Conservation (phyloP, 2,113 vertebrate genomes). For the Lagopus leucura region DNA sequence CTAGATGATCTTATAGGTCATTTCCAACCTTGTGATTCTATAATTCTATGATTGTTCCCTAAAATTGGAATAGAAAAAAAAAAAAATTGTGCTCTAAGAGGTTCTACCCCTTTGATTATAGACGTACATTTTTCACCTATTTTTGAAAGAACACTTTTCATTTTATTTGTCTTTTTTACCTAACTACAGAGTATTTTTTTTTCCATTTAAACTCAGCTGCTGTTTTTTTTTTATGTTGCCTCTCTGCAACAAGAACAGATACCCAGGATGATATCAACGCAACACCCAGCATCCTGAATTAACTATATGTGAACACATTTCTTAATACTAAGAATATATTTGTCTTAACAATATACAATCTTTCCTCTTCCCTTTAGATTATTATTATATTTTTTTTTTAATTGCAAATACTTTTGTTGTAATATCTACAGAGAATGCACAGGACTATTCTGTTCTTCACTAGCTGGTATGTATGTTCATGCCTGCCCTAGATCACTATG, state of each 20-base stretch:
- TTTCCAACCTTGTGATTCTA: too few relatives aligned
- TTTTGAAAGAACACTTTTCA: neutral
- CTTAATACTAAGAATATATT: neutral
- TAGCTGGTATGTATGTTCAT: neutral
- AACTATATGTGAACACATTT: neutral
- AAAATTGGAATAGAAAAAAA: neutral
- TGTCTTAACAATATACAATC: accelerated
- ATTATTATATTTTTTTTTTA: too few relatives aligned
- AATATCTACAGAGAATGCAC: neutral
- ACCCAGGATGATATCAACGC: neutral
- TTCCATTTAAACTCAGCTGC: neutral
- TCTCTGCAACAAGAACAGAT: neutral
- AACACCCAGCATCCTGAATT: neutral
- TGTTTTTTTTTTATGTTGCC: neutral
- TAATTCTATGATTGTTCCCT: neutral
- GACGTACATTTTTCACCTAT: neutral
- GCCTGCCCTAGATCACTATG: neutral
- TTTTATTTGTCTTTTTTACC: neutral
- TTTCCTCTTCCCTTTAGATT: neutral
- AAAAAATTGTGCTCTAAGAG: neutral
- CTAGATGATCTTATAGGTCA: too few relatives aligned
- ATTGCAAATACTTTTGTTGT: neutral
- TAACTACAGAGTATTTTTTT: neutral
- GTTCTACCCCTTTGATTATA: neutral
- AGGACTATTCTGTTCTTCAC: neutral